Percentiles rank a stretch among this genome's conserved stretches.
phyloP scores from a whole-genome alignment of 2,113 vertebrate genomes.

The Osmerus eperlanus region DNA sequence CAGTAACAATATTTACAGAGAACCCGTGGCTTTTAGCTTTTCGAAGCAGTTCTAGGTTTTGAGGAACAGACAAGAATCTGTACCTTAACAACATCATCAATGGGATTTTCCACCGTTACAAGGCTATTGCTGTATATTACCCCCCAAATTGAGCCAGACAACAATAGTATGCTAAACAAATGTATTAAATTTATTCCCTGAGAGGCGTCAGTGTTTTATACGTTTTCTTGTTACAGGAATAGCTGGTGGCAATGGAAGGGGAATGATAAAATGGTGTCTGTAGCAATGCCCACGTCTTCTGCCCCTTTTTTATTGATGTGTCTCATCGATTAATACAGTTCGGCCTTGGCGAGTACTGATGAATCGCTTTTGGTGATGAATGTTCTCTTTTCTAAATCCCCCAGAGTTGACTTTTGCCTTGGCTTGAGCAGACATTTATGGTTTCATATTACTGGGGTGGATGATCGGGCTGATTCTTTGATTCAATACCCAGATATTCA shows the following conservation, averaged over 20 bases:
- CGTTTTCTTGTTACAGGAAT: too few species aligned
- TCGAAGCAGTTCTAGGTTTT: too few species aligned
- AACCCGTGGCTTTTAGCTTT: too few species aligned
- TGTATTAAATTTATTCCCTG: too few species aligned
- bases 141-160: background rate
- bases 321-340: constrained; percentile 2
- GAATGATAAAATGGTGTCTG: background rate
- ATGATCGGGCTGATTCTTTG: background rate
- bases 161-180: background rate
- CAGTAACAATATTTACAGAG: too few species aligned
- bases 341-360: background rate
- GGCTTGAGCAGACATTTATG: background rate
- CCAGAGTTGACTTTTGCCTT: background rate
- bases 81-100: too few species aligned
- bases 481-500: too few species aligned
- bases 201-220: background rate
- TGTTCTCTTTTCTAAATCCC: background rate
- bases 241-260: background rate
- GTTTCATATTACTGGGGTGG: background rate
- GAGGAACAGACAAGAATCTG: too few species aligned
- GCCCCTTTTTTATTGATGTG: background rate
- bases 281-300: background rate
- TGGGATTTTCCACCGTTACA: too few species aligned
- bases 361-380: constrained; percentile 1
- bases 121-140: too few species aligned